phyloP scores from a whole-genome alignment of 2,113 vertebrate genomes.

The Illadopsis cleaveri region DNA sequence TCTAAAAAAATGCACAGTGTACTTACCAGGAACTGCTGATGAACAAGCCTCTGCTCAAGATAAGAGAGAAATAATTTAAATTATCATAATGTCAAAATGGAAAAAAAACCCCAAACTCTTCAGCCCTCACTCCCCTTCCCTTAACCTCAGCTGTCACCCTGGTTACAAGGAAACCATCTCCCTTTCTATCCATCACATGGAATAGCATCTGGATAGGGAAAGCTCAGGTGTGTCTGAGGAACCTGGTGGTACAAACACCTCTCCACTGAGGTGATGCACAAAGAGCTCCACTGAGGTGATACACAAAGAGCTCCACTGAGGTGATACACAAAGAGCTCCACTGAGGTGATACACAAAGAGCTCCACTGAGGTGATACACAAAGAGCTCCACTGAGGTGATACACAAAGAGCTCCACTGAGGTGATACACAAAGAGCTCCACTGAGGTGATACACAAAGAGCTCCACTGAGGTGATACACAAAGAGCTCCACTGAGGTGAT shows the following conservation, averaged over 20 bases:
- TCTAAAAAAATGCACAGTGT: not conserved
- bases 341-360: rapidly evolving
- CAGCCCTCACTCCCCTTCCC: not conserved
- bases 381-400: not conserved
- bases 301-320: no score
- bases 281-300: not conserved
- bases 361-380: not conserved
- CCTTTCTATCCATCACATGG: not conserved
- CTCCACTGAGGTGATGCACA: not conserved
- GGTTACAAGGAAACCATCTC: not conserved
- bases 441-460: not conserved
- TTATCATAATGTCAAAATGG: not conserved
- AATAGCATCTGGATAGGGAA: rapidly evolving
- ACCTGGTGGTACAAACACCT: not conserved
- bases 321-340: no score
- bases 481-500: not conserved
- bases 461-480: not conserved
- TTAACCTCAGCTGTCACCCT: not conserved
- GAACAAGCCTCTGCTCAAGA: constrained; percentile 82
- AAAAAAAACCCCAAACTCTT: not conserved
- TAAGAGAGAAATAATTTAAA: constrained; percentile 21
- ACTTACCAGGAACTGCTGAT: constrained; percentile 84
- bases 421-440: not conserved
- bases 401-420: not conserved
- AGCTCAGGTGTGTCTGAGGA: not conserved